Evolutionary conservation across 2,113 vertebrate species (phyloP), one percentile per base, ranked within the genome.

Genomic region (Grus americana): DNA sequence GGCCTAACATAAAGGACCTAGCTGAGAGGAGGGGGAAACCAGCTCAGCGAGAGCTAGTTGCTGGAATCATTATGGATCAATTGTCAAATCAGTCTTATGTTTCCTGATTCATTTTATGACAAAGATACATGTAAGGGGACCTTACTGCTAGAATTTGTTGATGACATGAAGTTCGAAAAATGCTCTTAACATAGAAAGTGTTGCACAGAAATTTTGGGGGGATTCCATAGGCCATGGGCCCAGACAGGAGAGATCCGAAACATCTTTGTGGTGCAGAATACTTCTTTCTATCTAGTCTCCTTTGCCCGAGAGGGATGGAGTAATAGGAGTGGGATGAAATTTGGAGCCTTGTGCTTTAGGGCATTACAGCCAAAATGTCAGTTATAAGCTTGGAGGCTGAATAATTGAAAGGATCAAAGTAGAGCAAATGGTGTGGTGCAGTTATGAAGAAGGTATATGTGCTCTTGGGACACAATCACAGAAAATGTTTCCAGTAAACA

Each of bases 371-470:
- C 34, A 71, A 79, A 40, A 75, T 66, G n/a, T 17, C 24, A 29
- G 26, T 70, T 83, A 24, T 2, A 66, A 49, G 61, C 62, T 75
- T 74, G 49, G 22, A 86, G 59, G n/a, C 32, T 83, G 72, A 88
- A 80, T 80, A 84, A 86, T 44, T 91, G 32, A 73, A 85, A 61
- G 66, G 34, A n/a, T 94, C 18, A 40, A 92, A 93, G 61, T 38
- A 46, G 36, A n/a, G 52, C 32, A 63, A 71, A 67, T 3, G 2
- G 27, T 0, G 0, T 12, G 23, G n/a, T 61, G n/a, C 32, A 38
- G 34, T 74, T 92, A 10, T 9, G 54, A 62, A 62, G 50, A 76
- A 66, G 30, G 5, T 49, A 0, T n/a, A 2, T 50, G 36, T 80
- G 10, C 42, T 92, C 26, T 67, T 68, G 70, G 70, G 61, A 61